These are phyloP conservation scores for Lucinisca nassula DNA, from an alignment of 2,888 invertebrate species.

Conservation along the genomic window DNA sequence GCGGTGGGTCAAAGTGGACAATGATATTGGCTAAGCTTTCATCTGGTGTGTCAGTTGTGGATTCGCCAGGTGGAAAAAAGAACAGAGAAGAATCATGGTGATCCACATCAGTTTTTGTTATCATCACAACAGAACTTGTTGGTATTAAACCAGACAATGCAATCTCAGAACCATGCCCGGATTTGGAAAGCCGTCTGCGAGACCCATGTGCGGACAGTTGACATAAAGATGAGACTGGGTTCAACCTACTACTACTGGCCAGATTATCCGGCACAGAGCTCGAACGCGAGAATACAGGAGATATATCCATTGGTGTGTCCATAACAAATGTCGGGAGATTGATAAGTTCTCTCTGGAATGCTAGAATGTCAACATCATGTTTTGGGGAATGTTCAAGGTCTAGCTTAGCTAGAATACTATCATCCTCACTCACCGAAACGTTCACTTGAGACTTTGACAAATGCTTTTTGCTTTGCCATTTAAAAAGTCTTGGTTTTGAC, in stretches of 20 bases:
- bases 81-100: conserved; percentile 64
- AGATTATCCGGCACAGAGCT: conserved; percentile 87
- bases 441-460: conserved; percentile 86
- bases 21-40: conserved; percentile 80
- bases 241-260: conserved; percentile 72
- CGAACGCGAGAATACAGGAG: conserved; percentile 86
- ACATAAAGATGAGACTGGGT: conserved; percentile 63
- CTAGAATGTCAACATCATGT: conserved; percentile 89
- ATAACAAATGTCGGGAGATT: conserved; percentile 89
- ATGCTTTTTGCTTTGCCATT: conserved; percentile 87
- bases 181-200: conserved; percentile 59
- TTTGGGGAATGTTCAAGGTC: conserved; percentile 63
- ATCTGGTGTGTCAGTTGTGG: conserved; percentile 65
- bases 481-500: conserved; percentile 81
- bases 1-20: conserved; percentile 86
- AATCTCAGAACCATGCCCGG: conserved; percentile 69
- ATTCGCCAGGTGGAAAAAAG: conserved; percentile 62
- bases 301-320: conserved; percentile 85
- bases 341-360: conserved; percentile 90
- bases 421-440: conserved; percentile 69
- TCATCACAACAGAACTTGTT: conserved; percentile 79
- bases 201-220: conserved; percentile 71
- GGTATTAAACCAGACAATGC: conserved; percentile 67
- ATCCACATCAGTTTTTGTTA: conserved; percentile 82
- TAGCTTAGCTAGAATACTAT: conserved; percentile 23